phyloP scores from a whole-genome alignment of 2,113 vertebrate genomes.

The Barnardius zonarius region DNA sequence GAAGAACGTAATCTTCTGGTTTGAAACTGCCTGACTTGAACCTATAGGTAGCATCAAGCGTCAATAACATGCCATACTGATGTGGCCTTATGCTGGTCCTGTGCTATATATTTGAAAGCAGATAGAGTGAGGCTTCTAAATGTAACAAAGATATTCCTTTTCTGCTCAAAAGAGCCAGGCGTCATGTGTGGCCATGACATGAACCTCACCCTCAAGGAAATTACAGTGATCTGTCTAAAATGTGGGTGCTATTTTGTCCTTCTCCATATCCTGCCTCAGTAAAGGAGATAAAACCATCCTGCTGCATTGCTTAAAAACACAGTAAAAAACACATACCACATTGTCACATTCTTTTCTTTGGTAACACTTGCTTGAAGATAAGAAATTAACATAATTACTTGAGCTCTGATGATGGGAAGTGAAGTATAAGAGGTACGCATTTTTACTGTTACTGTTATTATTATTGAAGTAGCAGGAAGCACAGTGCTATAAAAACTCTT shows the following conservation, averaged over 20 bases:
- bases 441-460: slow-evolving; percentile 22
- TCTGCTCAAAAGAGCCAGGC: not conserved
- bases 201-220: not conserved
- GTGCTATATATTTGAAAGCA: not conserved
- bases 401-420: slow-evolving; percentile 20
- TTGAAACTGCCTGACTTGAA: not conserved
- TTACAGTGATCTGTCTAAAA: not conserved
- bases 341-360: not conserved
- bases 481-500: slow-evolving; percentile 18
- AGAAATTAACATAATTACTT: slow-evolving; percentile 11
- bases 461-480: slow-evolving; percentile 28
- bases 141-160: not conserved
- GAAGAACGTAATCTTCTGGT: not conserved
- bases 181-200: not conserved
- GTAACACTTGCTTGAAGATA: not conserved
- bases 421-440: not conserved
- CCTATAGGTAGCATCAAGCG: not conserved
- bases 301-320: not conserved
- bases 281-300: not conserved
- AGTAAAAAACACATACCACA: not conserved
- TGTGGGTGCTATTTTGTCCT: not conserved
- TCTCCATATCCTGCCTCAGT: not conserved
- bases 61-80: not conserved
- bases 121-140: not conserved
- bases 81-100: not conserved